Evolutionary conservation across 2,113 vertebrate genomes (phyloP).

Genomic region (Aspiorhynchus laticeps): DNA sequence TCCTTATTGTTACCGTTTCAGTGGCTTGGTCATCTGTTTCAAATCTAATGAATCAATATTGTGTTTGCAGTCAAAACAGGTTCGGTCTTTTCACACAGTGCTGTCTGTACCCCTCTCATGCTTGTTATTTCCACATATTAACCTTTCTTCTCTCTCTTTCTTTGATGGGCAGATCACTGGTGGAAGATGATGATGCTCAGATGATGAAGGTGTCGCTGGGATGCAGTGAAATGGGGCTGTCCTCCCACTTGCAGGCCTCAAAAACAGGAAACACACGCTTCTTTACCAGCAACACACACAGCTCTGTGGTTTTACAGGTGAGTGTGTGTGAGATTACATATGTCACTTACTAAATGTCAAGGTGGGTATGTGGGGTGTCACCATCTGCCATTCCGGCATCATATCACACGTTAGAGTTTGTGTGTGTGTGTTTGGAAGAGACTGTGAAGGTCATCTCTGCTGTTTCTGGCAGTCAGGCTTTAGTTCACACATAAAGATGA

Average conservation of each 20-base stretch:
- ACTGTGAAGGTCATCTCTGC: constrained; percentile 48
- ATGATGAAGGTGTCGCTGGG: constrained; percentile 98
- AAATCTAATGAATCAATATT: background rate
- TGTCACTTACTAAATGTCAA: constrained; percentile 2
- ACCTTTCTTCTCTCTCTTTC: background rate
- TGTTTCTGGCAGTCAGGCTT: constrained; percentile 28
- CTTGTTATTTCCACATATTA: background rate
- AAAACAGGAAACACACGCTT: constrained; percentile 96
- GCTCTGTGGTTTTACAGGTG: constrained; percentile 98
- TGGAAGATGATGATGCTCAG: constrained; percentile 99
- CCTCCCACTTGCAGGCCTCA: constrained; percentile 94
- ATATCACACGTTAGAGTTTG: constrained; percentile 25
- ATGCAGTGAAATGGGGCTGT: constrained; percentile 94
- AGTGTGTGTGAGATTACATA: constrained; percentile 45
- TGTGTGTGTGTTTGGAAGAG: background rate
- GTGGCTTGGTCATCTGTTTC: too few relatives aligned
- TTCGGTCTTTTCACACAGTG: background rate
- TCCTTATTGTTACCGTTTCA: too few relatives aligned
- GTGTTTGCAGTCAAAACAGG: background rate
- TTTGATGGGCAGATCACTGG: constrained; percentile 85
- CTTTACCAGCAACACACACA: constrained; percentile 99
- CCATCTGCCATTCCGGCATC: constrained; percentile 44
- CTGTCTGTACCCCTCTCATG: background rate
- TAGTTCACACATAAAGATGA: background rate
- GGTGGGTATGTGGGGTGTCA: constrained; percentile 10